These are phyloP conservation scores for Cavia porcellus DNA, from an alignment of 2,113 vertebrate genomes.

Conservation along the genomic window DNA sequence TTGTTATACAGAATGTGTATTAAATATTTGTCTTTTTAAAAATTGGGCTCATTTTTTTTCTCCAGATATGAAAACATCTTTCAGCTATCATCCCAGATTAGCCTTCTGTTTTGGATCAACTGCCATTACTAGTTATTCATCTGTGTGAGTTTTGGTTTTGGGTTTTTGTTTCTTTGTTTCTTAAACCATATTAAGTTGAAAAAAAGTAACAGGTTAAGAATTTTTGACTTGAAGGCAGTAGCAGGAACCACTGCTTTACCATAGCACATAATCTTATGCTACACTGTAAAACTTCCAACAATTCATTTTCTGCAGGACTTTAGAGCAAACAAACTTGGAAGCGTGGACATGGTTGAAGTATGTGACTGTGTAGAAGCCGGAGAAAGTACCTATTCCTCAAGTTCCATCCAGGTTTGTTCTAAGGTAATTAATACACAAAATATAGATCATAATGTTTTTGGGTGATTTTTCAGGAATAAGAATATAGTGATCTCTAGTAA, in stretches of 20 bases:
- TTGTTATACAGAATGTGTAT: slow-evolving; percentile 60
- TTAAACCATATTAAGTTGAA: background rate
- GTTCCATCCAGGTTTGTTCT: background rate
- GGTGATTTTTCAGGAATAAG: background rate
- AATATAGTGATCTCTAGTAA: background rate
- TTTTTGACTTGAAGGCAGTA: background rate
- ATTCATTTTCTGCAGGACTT: background rate
- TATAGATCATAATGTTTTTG: background rate
- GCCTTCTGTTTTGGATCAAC: slow-evolving; percentile 9
- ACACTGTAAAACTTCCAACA: background rate
- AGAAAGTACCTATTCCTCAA: background rate
- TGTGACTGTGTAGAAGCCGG: background rate
- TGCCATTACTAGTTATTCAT: background rate
- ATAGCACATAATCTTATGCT: background rate
- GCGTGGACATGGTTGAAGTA: background rate
- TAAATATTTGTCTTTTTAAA: slow-evolving; percentile 56
- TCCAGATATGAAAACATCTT: slow-evolving; percentile 9
- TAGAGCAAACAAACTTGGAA: background rate
- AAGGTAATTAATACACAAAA: background rate
- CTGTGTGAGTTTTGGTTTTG: background rate
- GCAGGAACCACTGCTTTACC: background rate
- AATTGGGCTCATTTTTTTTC: slow-evolving; percentile 54
- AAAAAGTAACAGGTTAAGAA: background rate
- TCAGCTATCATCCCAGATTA: background rate
- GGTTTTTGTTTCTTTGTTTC: background rate